Percentiles rank a stretch among this genome's conserved stretches.
These are phyloP conservation scores for Drosophila simulans DNA, from an alignment of 1,140 invertebrate species.

Conservation along the genomic window DNA sequence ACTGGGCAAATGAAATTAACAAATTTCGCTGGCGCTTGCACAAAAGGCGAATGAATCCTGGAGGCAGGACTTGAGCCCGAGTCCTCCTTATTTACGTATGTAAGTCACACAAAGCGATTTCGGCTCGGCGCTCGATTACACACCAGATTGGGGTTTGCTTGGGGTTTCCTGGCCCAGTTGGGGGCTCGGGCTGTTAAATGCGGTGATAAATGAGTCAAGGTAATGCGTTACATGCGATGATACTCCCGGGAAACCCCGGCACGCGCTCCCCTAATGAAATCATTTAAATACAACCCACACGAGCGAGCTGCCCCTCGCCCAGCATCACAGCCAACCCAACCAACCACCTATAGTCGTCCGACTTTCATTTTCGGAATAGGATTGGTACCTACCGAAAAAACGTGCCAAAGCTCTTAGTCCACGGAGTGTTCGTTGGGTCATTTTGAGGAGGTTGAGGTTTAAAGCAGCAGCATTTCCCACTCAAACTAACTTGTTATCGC, in stretches of 20 bases:
- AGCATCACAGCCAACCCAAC: slow-evolving; percentile 27
- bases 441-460: slow-evolving; percentile 30
- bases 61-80: slow-evolving; percentile 23
- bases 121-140: slow-evolving; percentile 64
- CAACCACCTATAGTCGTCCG: slow-evolving; percentile 2
- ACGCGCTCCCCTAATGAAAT: slow-evolving; percentile 76
- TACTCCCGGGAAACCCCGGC: slow-evolving; percentile 60
- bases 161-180: not conserved
- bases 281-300: slow-evolving; percentile 75
- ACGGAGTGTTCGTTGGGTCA: slow-evolving; percentile 3
- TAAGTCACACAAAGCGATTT: slow-evolving; percentile 80
- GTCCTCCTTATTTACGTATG: slow-evolving; percentile 72
- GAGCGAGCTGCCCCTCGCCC: slow-evolving; percentile 6
- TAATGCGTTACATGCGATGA: slow-evolving; percentile 68
- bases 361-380: slow-evolving; percentile 8
- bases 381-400: slow-evolving; percentile 57
- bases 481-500: slow-evolving; percentile 31
- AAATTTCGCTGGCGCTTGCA: slow-evolving; percentile 72
- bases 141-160: slow-evolving; percentile 43
- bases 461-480: slow-evolving; percentile 4
- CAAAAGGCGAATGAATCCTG: slow-evolving; percentile 32
- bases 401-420: slow-evolving; percentile 53
- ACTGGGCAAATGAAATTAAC: slow-evolving; percentile 79
- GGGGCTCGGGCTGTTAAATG: slow-evolving; percentile 59
- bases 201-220: slow-evolving; percentile 80